These are phyloP conservation scores for Pyrocoelia pectoralis DNA, from an alignment of 2,888 invertebrate species.

Conservation along the genomic window DNA sequence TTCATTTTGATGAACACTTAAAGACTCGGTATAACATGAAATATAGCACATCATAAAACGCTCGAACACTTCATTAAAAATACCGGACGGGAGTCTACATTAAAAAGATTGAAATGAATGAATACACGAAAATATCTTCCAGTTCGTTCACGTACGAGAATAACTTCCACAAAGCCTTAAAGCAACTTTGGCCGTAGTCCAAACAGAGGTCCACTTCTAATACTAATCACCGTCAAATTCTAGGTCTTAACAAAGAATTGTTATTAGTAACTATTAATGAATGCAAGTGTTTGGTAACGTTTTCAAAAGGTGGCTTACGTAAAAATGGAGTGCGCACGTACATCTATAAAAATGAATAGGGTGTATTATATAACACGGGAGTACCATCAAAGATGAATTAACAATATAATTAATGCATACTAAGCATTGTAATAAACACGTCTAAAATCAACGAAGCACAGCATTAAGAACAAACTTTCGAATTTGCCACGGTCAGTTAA, in stretches of 20 bases:
- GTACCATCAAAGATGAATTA: background rate
- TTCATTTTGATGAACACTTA: slow-evolving; percentile 26
- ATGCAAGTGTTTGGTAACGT: background rate
- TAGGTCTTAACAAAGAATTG: background rate
- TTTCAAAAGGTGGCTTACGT: background rate
- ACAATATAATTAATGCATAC: background rate
- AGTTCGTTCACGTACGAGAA: slow-evolving; percentile 30
- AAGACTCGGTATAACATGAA: slow-evolving; percentile 16
- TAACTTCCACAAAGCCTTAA: slow-evolving; percentile 18
- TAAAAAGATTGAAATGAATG: slow-evolving; percentile 24
- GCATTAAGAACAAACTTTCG: background rate
- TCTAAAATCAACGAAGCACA: background rate
- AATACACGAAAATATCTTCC: slow-evolving; percentile 15
- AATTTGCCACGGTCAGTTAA: background rate
- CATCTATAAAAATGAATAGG: background rate
- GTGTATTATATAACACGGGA: background rate
- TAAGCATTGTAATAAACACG: background rate
- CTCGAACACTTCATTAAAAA: slow-evolving; percentile 5
- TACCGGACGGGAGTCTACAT: background rate
- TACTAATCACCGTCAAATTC: background rate
- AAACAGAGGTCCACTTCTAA: slow-evolving; percentile 8
- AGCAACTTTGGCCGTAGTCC: slow-evolving; percentile 10
- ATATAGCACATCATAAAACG: slow-evolving; percentile 13
- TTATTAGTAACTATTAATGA: background rate
- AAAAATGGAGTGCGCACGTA: background rate